Evolutionary conservation across 2,113 vertebrate genomes (phyloP).

Genomic region (Struthidea cinerea): DNA sequence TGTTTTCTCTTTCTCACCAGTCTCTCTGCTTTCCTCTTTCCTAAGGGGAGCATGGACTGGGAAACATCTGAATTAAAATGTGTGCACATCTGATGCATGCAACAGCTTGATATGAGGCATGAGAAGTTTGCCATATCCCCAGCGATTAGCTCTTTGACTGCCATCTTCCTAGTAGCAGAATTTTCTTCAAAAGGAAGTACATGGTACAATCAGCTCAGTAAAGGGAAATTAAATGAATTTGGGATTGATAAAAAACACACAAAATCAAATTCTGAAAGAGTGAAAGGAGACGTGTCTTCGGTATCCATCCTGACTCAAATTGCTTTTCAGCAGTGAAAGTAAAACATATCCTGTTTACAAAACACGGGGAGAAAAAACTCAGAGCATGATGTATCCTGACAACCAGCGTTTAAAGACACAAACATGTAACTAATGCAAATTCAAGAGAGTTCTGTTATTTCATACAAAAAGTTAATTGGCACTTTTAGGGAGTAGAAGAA

Average conservation of each 20-base stretch:
- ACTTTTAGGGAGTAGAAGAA: slow-evolving; percentile 44
- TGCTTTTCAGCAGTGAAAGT: slow-evolving; percentile 8
- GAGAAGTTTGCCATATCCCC: background rate
- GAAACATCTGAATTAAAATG: slow-evolving; percentile 1
- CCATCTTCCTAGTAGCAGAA: background rate
- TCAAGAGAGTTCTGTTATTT: slow-evolving; percentile 55
- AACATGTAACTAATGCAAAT: slow-evolving; percentile 18
- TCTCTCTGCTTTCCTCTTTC: background rate
- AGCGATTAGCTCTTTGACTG: background rate
- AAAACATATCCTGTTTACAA: background rate
- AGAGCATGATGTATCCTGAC: background rate
- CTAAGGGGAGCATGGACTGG: background rate
- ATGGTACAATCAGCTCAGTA: background rate
- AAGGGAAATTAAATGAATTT: slow-evolving; percentile 27
- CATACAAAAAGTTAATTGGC: slow-evolving; percentile 63
- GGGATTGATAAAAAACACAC: background rate
- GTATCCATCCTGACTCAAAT: slow-evolving; percentile 33
- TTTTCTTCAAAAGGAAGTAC: background rate
- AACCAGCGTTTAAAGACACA: background rate
- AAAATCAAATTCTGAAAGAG: slow-evolving; percentile 21
- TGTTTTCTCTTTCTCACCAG: background rate
- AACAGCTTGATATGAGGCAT: background rate
- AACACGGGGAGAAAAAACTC: background rate
- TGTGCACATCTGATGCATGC: background rate
- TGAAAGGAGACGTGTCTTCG: slow-evolving; percentile 15